Evolutionary conservation across 2,113 vertebrate species (phyloP).

Genomic region (Egretta garzetta): DNA sequence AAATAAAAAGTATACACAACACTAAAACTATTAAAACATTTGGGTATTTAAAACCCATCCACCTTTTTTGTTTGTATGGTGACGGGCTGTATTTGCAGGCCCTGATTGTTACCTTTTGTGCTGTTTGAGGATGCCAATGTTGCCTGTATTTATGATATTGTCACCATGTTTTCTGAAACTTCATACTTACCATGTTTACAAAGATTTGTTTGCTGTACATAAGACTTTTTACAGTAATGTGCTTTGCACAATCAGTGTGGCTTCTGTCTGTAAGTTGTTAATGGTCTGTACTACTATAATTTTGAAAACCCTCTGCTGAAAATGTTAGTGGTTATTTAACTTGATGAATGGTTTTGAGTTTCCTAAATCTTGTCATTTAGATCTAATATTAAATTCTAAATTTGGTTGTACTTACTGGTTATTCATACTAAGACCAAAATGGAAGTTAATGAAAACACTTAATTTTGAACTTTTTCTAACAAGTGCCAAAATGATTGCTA

Average conservation of each 20-base stretch:
- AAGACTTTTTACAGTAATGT: constrained; percentile 94
- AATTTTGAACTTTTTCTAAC: constrained; percentile 47
- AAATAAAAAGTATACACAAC: constrained; percentile 76
- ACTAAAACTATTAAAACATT: constrained; percentile 80
- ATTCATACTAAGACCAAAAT: constrained; percentile 60
- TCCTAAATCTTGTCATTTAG: constrained; percentile 71
- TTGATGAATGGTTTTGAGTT: constrained; percentile 90
- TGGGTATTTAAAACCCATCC: constrained; percentile 79
- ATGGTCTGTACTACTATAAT: constrained; percentile 86
- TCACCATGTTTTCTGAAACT: constrained; percentile 88
- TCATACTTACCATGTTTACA: constrained; percentile 99
- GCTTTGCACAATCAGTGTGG: constrained; percentile 94
- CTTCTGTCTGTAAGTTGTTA: constrained; percentile 87
- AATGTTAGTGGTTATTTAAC: constrained; percentile 86
- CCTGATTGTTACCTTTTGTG: constrained; percentile 88
- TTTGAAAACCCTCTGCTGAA: constrained; percentile 85
- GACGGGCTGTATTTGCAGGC: constrained; percentile 81
- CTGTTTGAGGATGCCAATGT: constrained; percentile 91
- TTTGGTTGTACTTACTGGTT: constrained; percentile 60
- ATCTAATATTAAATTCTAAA: constrained; percentile 53
- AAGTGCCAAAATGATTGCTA: constrained; percentile 65
- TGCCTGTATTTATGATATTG: constrained; percentile 93
- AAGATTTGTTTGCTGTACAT: constrained; percentile 94
- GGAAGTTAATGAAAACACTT: constrained; percentile 35
- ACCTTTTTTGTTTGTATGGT: constrained; percentile 81